Percentiles rank a stretch among this genome's conserved stretches.
Evolutionary conservation across 2,888 invertebrate species (phyloP).

Genomic region (Sylvicola fuscatus): DNA sequence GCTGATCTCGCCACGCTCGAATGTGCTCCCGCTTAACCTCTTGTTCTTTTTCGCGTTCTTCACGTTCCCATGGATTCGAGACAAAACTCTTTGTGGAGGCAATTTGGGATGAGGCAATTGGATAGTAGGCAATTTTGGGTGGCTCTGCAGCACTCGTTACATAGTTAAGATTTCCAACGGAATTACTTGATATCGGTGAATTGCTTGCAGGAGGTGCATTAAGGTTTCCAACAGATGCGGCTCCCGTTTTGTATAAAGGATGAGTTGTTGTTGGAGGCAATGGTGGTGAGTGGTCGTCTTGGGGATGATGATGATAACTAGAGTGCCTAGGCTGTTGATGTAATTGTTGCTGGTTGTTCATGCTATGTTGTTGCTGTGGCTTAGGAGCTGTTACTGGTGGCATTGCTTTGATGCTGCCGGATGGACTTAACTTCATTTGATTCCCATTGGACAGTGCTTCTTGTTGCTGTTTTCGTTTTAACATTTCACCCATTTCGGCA

Average conservation of each 20-base stretch:
- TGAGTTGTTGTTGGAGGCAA: slow-evolving; percentile 49
- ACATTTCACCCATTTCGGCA: slow-evolving; percentile 66
- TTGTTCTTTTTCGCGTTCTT: slow-evolving; percentile 70
- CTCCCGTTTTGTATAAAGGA: slow-evolving; percentile 33
- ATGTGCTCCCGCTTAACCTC: slow-evolving; percentile 55
- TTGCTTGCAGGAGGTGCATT: slow-evolving; percentile 9
- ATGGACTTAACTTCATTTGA: slow-evolving; percentile 10
- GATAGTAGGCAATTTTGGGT: slow-evolving; percentile 51
- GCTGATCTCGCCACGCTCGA: slow-evolving; percentile 63
- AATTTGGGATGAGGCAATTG: slow-evolving; percentile 17
- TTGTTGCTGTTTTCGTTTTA: slow-evolving; percentile 35
- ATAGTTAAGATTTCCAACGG: slow-evolving; percentile 23
- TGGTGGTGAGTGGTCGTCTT: slow-evolving; percentile 23
- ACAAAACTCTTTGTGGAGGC: slow-evolving; percentile 16
- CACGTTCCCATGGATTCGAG: slow-evolving; percentile 81
- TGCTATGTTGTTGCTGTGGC: slow-evolving; percentile 10
- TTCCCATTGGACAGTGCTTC: slow-evolving; percentile 15
- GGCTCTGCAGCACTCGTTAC: slow-evolving; percentile 54
- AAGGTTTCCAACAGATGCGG: slow-evolving; percentile 11
- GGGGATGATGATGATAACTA: slow-evolving; percentile 7
- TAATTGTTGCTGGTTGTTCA: slow-evolving; percentile 12
- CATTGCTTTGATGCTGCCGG: neutral
- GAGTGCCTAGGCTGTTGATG: slow-evolving; percentile 9
- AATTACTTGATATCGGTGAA: neutral
- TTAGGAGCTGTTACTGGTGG: slow-evolving; percentile 1